These are phyloP conservation scores for Enteromius radiatus DNA, from an alignment of 2,797 vertebrate species.

Conservation along the genomic window DNA sequence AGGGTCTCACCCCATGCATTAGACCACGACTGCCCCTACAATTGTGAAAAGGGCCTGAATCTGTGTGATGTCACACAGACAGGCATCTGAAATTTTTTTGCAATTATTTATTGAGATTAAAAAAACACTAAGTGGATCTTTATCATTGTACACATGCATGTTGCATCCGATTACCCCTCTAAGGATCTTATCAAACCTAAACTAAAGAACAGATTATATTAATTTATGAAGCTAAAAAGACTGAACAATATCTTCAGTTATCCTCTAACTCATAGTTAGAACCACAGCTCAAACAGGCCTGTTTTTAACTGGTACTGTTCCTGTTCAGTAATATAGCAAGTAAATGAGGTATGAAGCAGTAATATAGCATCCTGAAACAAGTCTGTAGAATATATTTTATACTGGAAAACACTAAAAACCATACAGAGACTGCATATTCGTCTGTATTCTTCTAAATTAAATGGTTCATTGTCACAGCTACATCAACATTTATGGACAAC, in stretches of 20 bases:
- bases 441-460: not conserved
- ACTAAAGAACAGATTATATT: too few species aligned
- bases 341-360: slow-evolving; percentile 21
- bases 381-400: not conserved
- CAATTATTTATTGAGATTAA: too few species aligned
- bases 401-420: not conserved
- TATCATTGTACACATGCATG: too few species aligned
- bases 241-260: not conserved
- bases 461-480: not conserved
- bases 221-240: not conserved
- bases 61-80: too few species aligned
- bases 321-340: slow-evolving; percentile 8
- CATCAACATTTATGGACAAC: not conserved
- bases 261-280: slow-evolving; percentile 7
- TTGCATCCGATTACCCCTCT: too few species aligned
- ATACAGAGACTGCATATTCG: not conserved
- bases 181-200: too few species aligned
- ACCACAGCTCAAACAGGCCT: not conserved
- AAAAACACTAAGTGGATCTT: too few species aligned
- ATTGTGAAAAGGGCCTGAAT: too few species aligned
- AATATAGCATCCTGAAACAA: slow-evolving; percentile 12
- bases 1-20: too few species aligned
- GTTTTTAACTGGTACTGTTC: slow-evolving; percentile 2
- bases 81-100: too few species aligned
- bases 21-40: too few species aligned